Evolutionary conservation across 2,113 vertebrate genomes (phyloP).

Genomic region (Cebidichthys violaceus): DNA sequence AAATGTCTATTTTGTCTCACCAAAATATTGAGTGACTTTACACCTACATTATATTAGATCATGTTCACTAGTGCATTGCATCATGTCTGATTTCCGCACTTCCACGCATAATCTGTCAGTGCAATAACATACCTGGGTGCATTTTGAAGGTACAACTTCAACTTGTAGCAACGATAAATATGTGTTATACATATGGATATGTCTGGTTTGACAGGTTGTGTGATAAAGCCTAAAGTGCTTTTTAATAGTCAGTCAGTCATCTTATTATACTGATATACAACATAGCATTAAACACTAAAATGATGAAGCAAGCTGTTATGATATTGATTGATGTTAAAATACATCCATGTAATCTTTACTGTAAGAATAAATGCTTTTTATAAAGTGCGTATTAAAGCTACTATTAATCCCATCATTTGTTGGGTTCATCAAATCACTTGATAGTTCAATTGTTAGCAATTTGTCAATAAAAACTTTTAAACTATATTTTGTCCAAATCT

Average conservation of each 20-base stretch:
- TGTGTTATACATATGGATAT: background rate
- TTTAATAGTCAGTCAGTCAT: constrained; percentile 1
- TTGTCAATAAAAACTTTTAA: background rate
- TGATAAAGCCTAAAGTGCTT: background rate
- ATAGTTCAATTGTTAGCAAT: background rate
- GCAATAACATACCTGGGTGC: background rate
- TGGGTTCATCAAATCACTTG: background rate
- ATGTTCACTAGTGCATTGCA: background rate
- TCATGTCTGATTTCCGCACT: background rate
- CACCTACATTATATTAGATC: background rate
- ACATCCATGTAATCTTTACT: background rate
- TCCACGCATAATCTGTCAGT: background rate
- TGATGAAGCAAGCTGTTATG: background rate
- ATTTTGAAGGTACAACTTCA: background rate
- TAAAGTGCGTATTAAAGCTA: background rate
- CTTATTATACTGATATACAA: background rate
- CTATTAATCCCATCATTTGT: background rate
- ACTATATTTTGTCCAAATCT: background rate
- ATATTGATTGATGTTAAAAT: background rate
- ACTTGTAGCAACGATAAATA: background rate
- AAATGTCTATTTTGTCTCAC: background rate
- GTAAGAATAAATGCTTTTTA: background rate
- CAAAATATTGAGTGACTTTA: background rate
- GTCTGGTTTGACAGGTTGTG: background rate
- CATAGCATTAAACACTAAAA: background rate